Evolutionary conservation across 2,888 invertebrate species (phyloP).

Genomic region (Yponomeuta plumbellus): DNA sequence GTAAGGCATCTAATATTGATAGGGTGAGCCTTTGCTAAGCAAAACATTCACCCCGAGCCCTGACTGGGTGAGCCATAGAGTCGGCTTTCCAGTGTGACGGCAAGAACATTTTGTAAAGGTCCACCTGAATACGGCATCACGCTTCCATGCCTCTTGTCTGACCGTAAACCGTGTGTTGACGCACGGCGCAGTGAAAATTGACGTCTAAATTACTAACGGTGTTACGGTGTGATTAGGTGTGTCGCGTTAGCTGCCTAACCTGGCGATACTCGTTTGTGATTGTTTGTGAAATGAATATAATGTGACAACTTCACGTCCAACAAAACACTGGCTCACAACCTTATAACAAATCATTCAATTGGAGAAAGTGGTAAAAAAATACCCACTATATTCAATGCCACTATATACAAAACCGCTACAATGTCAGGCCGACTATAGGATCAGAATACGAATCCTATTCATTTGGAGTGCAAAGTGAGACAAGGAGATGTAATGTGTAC

Average conservation of each 20-base stretch:
- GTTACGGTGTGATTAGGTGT: constrained; percentile 21
- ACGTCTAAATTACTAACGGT: constrained; percentile 23
- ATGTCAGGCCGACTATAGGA: too few species aligned
- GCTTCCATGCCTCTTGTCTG: constrained; percentile 22
- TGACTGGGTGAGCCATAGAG: neutral
- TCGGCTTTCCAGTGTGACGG: neutral
- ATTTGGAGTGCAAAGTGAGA: too few species aligned
- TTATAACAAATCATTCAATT: too few species aligned
- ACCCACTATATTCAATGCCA: too few species aligned
- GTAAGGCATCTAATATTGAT: constrained; percentile 53
- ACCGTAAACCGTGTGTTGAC: constrained; percentile 22
- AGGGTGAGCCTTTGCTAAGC: constrained; percentile 23
- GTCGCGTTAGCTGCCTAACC: neutral
- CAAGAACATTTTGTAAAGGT: neutral
- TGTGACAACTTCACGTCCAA: too few species aligned
- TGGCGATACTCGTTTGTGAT: neutral
- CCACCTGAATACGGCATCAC: neutral
- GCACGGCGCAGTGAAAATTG: constrained; percentile 18
- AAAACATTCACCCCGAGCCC: neutral
- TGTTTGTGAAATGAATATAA: neutral
- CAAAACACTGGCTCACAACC: too few species aligned
- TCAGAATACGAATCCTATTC: too few species aligned
- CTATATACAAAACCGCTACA: too few species aligned
- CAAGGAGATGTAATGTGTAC: too few species aligned
- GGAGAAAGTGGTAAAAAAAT: too few species aligned